Conservation (phyloP, 2,888 invertebrate species). For the Epiperipatus broadwayi region DNA sequence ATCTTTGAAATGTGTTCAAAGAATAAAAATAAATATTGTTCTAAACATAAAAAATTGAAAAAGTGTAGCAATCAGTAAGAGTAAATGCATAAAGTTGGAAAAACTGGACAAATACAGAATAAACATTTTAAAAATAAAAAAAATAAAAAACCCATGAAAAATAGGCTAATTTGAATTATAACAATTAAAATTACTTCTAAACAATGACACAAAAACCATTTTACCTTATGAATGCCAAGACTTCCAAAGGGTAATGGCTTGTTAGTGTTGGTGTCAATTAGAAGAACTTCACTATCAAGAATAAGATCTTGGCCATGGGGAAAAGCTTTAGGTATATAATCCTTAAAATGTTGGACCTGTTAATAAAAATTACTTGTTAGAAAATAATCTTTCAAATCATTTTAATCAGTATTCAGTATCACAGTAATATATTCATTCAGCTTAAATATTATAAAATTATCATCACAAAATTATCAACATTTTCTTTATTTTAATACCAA, state of each 20-base stretch:
- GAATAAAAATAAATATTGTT: no score
- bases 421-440: no score
- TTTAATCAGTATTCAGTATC: no score
- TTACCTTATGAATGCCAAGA: constrained; percentile 62
- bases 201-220: constrained; percentile 11
- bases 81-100: no score
- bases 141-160: constrained; percentile 5
- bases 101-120: no score
- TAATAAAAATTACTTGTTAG: constrained; percentile 16
- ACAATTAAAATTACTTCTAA: constrained; percentile 6
- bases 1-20: no score
- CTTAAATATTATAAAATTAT: no score
- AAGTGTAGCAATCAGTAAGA: no score
- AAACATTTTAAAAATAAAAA: constrained; percentile 9
- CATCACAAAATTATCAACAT: no score
- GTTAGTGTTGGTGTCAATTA: constrained; percentile 63
- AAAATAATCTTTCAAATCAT: no score
- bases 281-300: constrained; percentile 71
- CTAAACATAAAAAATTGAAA: no score
- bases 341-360: constrained; percentile 56
- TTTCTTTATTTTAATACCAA: no score
- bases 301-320: constrained; percentile 67
- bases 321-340: constrained; percentile 69
- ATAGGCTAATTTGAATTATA: constrained; percentile 3
- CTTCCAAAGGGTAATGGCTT: constrained; percentile 80